Base-by-base conservation (phyloP, 2,888 invertebrate genomes). In the Spilarctia lutea region DNA sequence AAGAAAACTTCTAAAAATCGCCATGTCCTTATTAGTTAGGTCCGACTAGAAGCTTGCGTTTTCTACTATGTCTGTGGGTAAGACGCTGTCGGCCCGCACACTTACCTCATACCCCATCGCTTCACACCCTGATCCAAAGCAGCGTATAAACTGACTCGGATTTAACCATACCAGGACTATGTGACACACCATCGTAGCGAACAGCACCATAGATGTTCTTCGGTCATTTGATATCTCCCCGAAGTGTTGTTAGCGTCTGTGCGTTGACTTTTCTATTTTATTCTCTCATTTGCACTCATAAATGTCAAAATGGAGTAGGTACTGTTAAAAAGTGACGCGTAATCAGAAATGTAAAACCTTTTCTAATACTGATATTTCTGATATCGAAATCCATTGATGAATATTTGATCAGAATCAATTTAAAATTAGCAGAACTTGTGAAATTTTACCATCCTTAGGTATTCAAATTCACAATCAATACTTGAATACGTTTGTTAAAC, bases 1-100 rank as follows among this genome's bases (percentile, higher is more conserved):
- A 60, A n/a, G n/a, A 63, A 30, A 60, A 18, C 18, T 63, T 27
- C 16, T 7, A 35, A 39, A 1, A 66, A 66, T 66, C 39, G 20
- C 30, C 1, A 16, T 30, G 27, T 30, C 16, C 13, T 27, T 48
- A 24, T 30, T 20, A 16, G 75, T 72, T 75, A 35, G 67, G 35
- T 68, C 60, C 56, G 63, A 48, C 68, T 71, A 60, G 60, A 67
- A 80, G 68, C 73, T 75, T 73, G 76, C 76, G 73, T 71, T 71
- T 45, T 76, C 76, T 76, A 74, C 73, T 68, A 71, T 76, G 76
- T 76, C 76, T 76, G 76, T 76, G 76, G 96, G 96, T 96, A 95
- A 84, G 84, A 83, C 84, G 80, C 90, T 90, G 90, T 89, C 90
- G 89, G 89, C 88, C 85, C 83, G 80, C 86, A 87, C 87, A 86